Evolutionary conservation across 2,113 vertebrate species (phyloP).

Genomic region (Vulpes lagopus): DNA sequence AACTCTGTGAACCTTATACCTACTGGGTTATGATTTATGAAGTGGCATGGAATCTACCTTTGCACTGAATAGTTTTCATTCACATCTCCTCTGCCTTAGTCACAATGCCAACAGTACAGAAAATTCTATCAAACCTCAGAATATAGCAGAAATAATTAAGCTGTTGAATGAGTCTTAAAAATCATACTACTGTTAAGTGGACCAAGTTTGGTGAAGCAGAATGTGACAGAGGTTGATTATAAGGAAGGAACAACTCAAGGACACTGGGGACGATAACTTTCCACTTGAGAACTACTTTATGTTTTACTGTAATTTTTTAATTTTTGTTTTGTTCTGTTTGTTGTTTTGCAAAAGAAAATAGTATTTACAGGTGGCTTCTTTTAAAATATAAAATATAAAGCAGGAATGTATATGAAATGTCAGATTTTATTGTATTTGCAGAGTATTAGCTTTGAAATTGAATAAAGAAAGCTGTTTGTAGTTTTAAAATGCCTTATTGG

Average conservation of each 20-base stretch:
- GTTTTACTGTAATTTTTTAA: slow-evolving; percentile 94
- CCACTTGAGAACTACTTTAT: slow-evolving; percentile 96
- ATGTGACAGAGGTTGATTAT: slow-evolving; percentile 85
- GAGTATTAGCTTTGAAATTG: slow-evolving; percentile 96
- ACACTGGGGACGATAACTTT: slow-evolving; percentile 91
- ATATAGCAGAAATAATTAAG: slow-evolving; percentile 92
- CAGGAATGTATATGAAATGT: slow-evolving; percentile 98
- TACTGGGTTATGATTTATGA: slow-evolving; percentile 87
- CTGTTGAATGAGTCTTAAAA: slow-evolving; percentile 94
- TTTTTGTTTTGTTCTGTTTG: slow-evolving; percentile 81
- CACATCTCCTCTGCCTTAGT: slow-evolving; percentile 92
- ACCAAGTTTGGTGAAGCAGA: slow-evolving; percentile 91
- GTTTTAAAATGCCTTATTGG: slow-evolving; percentile 96
- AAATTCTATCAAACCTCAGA: slow-evolving; percentile 92
- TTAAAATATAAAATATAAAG: slow-evolving; percentile 95
- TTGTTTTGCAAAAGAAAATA: slow-evolving; percentile 94
- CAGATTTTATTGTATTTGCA: slow-evolving; percentile 98
- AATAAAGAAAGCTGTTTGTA: slow-evolving; percentile 96
- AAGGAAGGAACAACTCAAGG: slow-evolving; percentile 90
- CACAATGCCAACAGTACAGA: slow-evolving; percentile 91
- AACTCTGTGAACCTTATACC: slow-evolving; percentile 84
- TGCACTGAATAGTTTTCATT: slow-evolving; percentile 92
- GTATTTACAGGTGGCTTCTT: slow-evolving; percentile 97
- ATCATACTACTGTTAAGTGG: slow-evolving; percentile 93
- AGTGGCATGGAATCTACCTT: slow-evolving; percentile 90